Percentiles rank a stretch among this genome's conserved stretches.
phyloP scores from a whole-genome alignment of 2,113 vertebrate species.

The Cryptomyrus ogoouensis region DNA sequence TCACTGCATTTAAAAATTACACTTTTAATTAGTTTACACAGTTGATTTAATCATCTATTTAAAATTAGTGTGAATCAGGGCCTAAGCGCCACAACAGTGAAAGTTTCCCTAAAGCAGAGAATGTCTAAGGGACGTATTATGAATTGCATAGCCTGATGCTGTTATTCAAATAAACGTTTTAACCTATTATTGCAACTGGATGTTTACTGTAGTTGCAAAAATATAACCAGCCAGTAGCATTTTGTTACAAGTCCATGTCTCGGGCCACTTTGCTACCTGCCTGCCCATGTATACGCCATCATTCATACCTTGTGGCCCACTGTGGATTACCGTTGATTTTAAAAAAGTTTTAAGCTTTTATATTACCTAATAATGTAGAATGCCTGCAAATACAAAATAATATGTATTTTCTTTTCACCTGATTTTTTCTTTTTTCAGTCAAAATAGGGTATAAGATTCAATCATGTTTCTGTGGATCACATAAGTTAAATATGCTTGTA shows the following conservation, averaged over 20 bases:
- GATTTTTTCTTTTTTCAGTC: conserved; percentile 36
- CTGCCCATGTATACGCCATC: neutral
- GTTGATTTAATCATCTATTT: neutral
- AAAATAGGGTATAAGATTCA: neutral
- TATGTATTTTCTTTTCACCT: neutral
- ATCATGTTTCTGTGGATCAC: conserved; percentile 17
- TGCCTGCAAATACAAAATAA: neutral
- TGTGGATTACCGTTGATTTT: conserved; percentile 12
- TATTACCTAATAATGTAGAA: neutral
- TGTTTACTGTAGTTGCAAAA: neutral
- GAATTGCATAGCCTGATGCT: neutral
- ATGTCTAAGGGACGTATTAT: neutral
- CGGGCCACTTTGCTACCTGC: neutral
- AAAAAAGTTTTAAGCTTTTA: neutral
- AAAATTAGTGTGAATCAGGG: neutral
- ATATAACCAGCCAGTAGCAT: neutral
- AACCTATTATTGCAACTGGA: neutral
- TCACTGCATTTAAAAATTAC: neutral
- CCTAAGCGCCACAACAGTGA: neutral
- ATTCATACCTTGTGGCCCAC: neutral
- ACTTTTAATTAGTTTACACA: neutral
- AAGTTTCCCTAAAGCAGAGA: neutral
- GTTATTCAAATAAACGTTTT: neutral
- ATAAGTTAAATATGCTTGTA: conserved; percentile 16
- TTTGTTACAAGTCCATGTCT: neutral